Conservation (phyloP, 2,888 invertebrate genomes). For the Crossocerus cetratus region DNA sequence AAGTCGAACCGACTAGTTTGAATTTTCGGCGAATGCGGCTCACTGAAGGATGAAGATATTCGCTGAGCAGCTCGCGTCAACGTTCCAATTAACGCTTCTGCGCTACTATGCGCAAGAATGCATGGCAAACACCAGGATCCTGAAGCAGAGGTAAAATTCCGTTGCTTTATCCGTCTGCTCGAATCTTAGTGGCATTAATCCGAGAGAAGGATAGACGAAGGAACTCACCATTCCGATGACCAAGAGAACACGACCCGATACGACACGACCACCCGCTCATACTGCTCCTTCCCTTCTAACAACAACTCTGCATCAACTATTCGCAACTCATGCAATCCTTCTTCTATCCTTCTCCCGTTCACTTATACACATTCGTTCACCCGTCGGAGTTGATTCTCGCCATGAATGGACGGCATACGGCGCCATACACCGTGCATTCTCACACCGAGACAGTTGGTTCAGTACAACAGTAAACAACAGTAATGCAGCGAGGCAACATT, state of each 20-base stretch:
- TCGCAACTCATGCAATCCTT: conserved; percentile 58
- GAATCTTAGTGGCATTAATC: conserved; percentile 57
- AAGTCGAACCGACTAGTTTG: too few species aligned
- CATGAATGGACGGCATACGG: too few species aligned
- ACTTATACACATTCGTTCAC: conserved; percentile 10
- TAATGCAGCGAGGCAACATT: too few species aligned
- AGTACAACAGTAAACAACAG: too few species aligned
- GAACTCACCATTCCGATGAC: conserved; percentile 73
- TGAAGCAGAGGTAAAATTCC: conserved; percentile 51
- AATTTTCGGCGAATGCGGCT: too few species aligned
- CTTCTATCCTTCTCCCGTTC: conserved; percentile 76
- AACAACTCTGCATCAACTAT: conserved; percentile 63
- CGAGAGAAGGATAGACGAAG: conserved; percentile 77
- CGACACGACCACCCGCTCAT: conserved; percentile 30
- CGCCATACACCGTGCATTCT: too few species aligned
- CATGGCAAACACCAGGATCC: conserved; percentile 62
- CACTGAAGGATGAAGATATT: too few species aligned
- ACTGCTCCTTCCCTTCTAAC: conserved; percentile 60
- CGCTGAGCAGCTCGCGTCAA: too few species aligned
- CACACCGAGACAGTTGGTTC: too few species aligned
- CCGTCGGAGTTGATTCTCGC: too few species aligned
- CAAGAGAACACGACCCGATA: too few species aligned
- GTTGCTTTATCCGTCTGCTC: conserved; percentile 6
- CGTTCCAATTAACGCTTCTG: too few species aligned
- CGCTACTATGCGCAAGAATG: conserved; percentile 21